Base-by-base conservation (phyloP, 2,888 invertebrate genomes). In the Cataglyphis cursor region DNA sequence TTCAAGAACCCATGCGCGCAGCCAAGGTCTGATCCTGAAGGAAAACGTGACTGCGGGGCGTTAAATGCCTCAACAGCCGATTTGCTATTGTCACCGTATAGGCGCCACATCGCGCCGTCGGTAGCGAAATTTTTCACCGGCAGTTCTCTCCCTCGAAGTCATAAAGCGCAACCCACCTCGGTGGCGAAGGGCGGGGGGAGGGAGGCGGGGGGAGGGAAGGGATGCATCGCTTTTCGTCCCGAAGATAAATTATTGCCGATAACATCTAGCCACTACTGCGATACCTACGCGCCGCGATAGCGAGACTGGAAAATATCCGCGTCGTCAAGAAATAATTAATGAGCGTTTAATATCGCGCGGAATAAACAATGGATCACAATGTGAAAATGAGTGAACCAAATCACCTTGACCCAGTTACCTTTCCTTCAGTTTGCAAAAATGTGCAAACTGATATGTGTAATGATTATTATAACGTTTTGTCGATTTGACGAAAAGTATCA, bases 21-120 rank as follows among this genome's bases (percentile, higher is more conserved):
- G 78, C 72, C 78, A 70, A 72, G 78, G 78, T 72, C 44, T 72
- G 72, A 80, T 80, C 78, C 59, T 80, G 78, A 61, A 70, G 59
- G 72, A 70, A 70, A 48, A 80, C 72, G 70, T 44, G 72, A 59
- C 78, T 24, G 72, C 72, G 24, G 59, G 59, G 44, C 59, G 78
- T 70, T 80, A 80, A 80, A 80, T 72, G 59, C 48, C n/a, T 44
- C 78, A 68, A 70, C 59, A 59, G 78, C 44, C 44, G 78, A 80
- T 80, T 80, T 80, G 72, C 78, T 72, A 59, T 80, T 61, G 78
- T 80, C 78, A 72, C 41, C 38, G 21, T 18, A 18, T 3, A 66
- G 66, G 24, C 24, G 62, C 21, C 65, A 15, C n/a, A 57, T 31
- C 57, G 81, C 44, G 65, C 21, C 35, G 44, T 81, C 48, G 65